phyloP scores from a whole-genome alignment of 2,797 vertebrate genomes.

The Alosa sapidissima region DNA sequence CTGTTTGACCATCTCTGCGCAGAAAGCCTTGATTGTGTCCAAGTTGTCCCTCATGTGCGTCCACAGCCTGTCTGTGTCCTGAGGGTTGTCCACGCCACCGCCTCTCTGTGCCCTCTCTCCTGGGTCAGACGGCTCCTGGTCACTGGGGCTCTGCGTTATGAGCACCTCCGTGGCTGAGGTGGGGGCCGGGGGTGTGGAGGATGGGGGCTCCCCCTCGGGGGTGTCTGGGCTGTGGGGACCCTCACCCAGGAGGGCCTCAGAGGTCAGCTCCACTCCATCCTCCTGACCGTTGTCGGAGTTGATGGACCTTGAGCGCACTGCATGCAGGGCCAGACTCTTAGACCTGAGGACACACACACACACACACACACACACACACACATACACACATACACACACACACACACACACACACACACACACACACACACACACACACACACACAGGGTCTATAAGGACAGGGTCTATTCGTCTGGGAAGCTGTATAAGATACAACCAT shows the following conservation, averaged over 20 bases:
- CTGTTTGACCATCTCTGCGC: conserved; percentile 76
- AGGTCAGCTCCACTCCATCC: conserved; percentile 62
- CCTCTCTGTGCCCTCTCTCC: conserved; percentile 44
- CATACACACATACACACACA: conserved; percentile 68
- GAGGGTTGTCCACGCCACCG: conserved; percentile 43
- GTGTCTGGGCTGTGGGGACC: conserved; percentile 61
- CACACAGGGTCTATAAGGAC: background rate
- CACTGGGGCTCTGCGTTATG: background rate
- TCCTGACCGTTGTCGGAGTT: conserved; percentile 75
- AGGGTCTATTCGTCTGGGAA: background rate
- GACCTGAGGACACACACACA: conserved; percentile 72
- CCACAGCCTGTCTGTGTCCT: conserved; percentile 80
- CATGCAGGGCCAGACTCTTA: conserved; percentile 85
- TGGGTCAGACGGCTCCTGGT: conserved; percentile 36
- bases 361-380: background rate
- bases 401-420: background rate
- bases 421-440: conserved; percentile 68
- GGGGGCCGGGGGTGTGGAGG: conserved; percentile 10
- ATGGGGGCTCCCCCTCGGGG: conserved; percentile 44
- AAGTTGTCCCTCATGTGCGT: conserved; percentile 86
- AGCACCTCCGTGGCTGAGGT: conserved; percentile 37
- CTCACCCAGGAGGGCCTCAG: conserved; percentile 69
- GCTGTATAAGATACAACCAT: background rate
- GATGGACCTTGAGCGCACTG: conserved; percentile 66
- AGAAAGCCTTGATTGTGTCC: conserved; percentile 80